Conservation (phyloP, 2,888 invertebrate genomes). For the Ptychoptera albimana region DNA sequence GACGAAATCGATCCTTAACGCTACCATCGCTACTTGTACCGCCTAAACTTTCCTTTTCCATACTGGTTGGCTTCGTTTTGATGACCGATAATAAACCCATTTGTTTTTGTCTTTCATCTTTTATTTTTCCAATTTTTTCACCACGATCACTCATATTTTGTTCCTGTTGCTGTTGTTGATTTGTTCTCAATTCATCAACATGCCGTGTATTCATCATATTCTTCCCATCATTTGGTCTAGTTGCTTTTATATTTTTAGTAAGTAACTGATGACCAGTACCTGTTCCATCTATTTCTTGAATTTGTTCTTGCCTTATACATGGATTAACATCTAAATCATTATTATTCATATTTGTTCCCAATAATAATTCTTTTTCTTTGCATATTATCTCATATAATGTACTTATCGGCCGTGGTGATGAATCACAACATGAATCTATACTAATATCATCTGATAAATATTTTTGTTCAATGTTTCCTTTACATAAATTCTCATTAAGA, state of each 20-base stretch:
- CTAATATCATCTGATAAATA: conserved; percentile 16
- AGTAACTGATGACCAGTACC: no score
- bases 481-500: not conserved
- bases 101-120: conserved; percentile 54
- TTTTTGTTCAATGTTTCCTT: not conserved
- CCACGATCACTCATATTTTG: conserved; percentile 29
- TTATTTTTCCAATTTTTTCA: conserved; percentile 53
- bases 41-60: conserved; percentile 1
- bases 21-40: not conserved
- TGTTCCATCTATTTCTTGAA: conserved; percentile 2
- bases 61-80: conserved; percentile 17
- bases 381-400: conserved; percentile 31
- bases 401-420: conserved; percentile 28
- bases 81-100: conserved; percentile 35
- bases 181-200: no score
- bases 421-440: no score
- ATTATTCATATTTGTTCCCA: conserved; percentile 15
- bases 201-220: no score
- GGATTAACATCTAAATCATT: conserved; percentile 6
- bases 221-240: no score
- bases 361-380: conserved; percentile 25
- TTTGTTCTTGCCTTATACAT: not conserved
- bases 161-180: no score
- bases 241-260: no score
- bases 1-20: conserved; percentile 4